Conservation (phyloP, 2,888 invertebrate genomes). For the Gryllus longicercus region DNA sequence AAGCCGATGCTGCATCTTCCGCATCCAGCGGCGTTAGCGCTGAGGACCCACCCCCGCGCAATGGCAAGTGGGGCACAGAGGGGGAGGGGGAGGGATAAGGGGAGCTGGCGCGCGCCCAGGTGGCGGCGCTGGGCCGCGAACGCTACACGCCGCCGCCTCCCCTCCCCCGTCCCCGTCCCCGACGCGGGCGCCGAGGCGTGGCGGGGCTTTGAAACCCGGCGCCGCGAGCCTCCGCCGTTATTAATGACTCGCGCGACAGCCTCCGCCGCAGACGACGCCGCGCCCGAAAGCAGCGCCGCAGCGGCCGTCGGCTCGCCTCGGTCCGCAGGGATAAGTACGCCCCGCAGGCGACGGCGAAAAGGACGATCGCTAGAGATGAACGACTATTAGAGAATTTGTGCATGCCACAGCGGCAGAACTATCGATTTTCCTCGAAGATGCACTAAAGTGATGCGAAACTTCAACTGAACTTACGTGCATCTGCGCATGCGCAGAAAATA, state of each 20-base stretch:
- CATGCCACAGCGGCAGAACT: no score
- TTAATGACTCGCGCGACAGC: slow-evolving; percentile 1
- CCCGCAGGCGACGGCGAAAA: background rate
- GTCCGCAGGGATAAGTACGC: background rate
- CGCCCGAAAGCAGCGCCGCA: background rate
- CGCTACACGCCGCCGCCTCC: background rate
- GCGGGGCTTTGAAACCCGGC: background rate
- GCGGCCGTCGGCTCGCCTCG: background rate
- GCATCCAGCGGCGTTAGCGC: no score
- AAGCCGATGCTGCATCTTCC: no score
- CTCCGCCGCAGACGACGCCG: background rate
- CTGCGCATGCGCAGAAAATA: no score
- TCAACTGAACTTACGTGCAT: no score
- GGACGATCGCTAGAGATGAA: background rate
- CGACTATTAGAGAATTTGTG: no score
- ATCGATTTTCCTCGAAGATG: no score
- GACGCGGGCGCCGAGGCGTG: background rate
- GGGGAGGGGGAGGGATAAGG: background rate
- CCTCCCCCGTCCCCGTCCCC: no score
- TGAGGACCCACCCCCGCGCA: no score
- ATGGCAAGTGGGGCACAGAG: no score
- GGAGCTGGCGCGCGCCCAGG: slow-evolving; percentile 19
- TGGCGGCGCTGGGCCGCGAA: slow-evolving; percentile 24
- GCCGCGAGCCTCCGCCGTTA: slow-evolving; percentile 3
- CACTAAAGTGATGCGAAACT: no score